Evolutionary conservation across 2,888 invertebrate genomes (phyloP).

Genomic region (Hypercompe scribonia): DNA sequence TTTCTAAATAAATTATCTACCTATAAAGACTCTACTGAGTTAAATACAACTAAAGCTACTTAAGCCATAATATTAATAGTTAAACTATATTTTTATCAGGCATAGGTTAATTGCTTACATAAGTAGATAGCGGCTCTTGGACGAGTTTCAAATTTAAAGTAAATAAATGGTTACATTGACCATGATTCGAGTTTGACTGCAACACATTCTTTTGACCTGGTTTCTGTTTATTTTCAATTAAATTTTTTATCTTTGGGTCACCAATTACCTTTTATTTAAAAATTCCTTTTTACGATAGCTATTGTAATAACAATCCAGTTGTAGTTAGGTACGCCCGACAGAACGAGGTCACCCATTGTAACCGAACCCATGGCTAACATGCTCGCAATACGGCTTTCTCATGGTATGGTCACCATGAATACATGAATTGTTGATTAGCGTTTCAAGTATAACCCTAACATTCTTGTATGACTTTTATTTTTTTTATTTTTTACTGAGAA

Average conservation of each 20-base stretch:
- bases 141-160: not conserved
- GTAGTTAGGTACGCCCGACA: slow-evolving; percentile 49
- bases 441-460: slow-evolving; percentile 33
- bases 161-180: not conserved
- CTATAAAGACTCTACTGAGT: not conserved
- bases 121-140: not conserved
- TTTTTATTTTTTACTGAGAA: slow-evolving; percentile 10
- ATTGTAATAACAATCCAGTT: slow-evolving; percentile 33
- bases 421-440: slow-evolving; percentile 42
- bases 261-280: not conserved
- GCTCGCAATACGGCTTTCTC: slow-evolving; percentile 61
- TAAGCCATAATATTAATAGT: not conserved
- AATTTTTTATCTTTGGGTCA: not conserved
- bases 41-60: not conserved
- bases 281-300: slow-evolving; percentile 15
- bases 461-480: slow-evolving; percentile 17
- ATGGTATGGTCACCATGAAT: slow-evolving; percentile 50
- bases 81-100: not conserved
- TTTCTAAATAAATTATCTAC: not conserved
- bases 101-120: not conserved
- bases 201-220: not conserved
- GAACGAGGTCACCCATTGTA: slow-evolving; percentile 65
- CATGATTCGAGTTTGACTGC: not conserved
- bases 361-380: slow-evolving; percentile 55
- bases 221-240: not conserved